Conservation (phyloP, 1,140 invertebrate genomes). For the Proales similis region DNA sequence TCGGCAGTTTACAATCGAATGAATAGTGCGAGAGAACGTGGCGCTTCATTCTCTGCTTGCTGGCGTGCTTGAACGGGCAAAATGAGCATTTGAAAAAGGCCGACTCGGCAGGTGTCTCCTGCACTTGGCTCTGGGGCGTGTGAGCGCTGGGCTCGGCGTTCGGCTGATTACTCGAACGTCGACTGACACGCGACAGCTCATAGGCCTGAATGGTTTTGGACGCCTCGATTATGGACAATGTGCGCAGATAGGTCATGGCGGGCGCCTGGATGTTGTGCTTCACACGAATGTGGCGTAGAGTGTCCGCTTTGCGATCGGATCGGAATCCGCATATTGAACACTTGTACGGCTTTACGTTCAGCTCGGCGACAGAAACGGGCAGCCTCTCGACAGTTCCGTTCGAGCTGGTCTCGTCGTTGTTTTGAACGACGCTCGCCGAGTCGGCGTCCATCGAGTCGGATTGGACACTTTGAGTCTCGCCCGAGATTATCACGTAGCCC, state of each 20-base stretch:
- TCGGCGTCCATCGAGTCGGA: neutral
- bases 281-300: conserved; percentile 24
- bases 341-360: conserved; percentile 32
- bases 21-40: conserved; percentile 17
- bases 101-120: no score
- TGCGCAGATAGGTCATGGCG: conserved; percentile 32
- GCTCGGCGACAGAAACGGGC: conserved; percentile 26
- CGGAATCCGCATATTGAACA: conserved; percentile 25
- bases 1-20: conserved; percentile 1
- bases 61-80: conserved; percentile 31
- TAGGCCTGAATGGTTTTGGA: conserved; percentile 30
- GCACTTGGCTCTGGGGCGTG: no score
- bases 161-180: no score
- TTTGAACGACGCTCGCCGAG: neutral
- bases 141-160: no score
- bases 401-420: neutral
- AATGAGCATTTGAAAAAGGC: conserved; percentile 22
- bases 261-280: conserved; percentile 19
- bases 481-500: conserved; percentile 58
- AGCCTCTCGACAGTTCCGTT: neutral
- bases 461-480: neutral
- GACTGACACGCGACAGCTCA: conserved; percentile 15
- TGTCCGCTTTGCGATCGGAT: conserved; percentile 16
- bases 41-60: conserved; percentile 9
- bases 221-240: conserved; percentile 30